These are phyloP conservation scores for Helicoverpa zea DNA, from an alignment of 1,140 invertebrate species.

Conservation along the genomic window DNA sequence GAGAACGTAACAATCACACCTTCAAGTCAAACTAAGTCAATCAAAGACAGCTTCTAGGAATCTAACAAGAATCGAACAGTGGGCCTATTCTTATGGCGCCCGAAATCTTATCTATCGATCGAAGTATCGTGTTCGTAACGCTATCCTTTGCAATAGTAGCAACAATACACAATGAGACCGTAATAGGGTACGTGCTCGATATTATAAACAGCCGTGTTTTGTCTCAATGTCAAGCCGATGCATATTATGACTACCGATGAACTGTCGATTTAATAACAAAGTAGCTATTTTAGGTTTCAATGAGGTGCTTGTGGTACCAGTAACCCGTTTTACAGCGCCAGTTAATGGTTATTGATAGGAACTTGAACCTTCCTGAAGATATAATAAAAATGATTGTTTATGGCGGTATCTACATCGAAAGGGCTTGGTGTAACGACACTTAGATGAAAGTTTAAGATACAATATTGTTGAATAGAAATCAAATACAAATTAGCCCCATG, in stretches of 20 bases:
- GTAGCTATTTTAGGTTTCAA: not conserved
- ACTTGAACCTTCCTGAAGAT: too few species aligned
- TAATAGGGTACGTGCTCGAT: constrained; percentile 55
- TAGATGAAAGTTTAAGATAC: too few species aligned
- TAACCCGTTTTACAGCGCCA: too few species aligned
- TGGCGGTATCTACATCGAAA: not conserved
- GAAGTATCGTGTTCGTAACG: constrained; percentile 24
- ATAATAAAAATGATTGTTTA: not conserved
- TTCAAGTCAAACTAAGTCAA: not conserved
- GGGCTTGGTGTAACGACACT: too few species aligned
- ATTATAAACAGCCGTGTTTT: constrained; percentile 63
- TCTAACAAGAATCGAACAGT: not conserved
- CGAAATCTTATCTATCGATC: constrained; percentile 40
- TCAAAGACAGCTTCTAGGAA: constrained; percentile 4
- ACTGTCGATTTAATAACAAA: constrained; percentile 27
- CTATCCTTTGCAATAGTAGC: constrained; percentile 26
- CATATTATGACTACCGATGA: constrained; percentile 57
- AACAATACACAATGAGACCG: constrained; percentile 42
- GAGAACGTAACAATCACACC: too few species aligned
- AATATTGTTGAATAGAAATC: too few species aligned
- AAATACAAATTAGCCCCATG: too few species aligned
- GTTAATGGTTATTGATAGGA: too few species aligned
- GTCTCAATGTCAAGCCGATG: constrained; percentile 58
- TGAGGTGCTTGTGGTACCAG: not conserved
- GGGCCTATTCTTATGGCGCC: constrained; percentile 21